Evolutionary conservation across 35 echinoderm and acorn worm species (phyloP).

Genomic region (Heliocidaris tuberculata): DNA sequence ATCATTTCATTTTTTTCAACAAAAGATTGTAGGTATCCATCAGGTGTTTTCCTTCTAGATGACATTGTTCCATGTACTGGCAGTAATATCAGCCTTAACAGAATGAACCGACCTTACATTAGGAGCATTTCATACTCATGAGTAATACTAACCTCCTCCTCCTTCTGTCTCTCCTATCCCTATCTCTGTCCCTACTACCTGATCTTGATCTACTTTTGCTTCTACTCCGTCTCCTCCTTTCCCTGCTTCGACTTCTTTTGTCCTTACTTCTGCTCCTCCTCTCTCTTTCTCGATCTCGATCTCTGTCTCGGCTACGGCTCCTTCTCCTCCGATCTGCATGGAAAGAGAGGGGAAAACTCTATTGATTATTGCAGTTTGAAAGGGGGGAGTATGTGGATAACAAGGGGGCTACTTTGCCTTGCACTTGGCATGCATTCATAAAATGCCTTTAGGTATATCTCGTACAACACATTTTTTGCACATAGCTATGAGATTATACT

Average conservation of each 20-base stretch:
- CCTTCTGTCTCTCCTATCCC: constrained; percentile 61
- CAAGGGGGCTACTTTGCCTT: too few species aligned
- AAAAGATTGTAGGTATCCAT: too few species aligned
- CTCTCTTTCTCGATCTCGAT: constrained; percentile 37
- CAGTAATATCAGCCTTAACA: background rate
- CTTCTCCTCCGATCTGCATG: constrained; percentile 45
- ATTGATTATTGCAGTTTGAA: background rate
- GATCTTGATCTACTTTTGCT: constrained; percentile 61
- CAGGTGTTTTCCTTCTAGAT: too few species aligned
- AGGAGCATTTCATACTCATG: background rate
- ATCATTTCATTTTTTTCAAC: too few species aligned
- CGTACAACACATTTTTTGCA: too few species aligned
- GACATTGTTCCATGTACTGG: too few species aligned
- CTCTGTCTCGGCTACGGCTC: constrained; percentile 61
- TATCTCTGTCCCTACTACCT: constrained; percentile 62
- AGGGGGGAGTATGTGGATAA: background rate
- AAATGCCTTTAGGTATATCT: too few species aligned
- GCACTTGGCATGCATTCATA: too few species aligned
- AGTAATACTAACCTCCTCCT: constrained; percentile 15
- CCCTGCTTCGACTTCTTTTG: constrained; percentile 56
- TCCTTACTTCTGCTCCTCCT: constrained; percentile 60
- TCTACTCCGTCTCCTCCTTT: constrained; percentile 67
- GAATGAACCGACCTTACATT: background rate
- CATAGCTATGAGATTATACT: too few species aligned
- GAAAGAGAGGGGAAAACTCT: background rate